These are phyloP conservation scores for Hydropsyche tenuis DNA, from an alignment of 1,140 invertebrate species.

Conservation along the genomic window DNA sequence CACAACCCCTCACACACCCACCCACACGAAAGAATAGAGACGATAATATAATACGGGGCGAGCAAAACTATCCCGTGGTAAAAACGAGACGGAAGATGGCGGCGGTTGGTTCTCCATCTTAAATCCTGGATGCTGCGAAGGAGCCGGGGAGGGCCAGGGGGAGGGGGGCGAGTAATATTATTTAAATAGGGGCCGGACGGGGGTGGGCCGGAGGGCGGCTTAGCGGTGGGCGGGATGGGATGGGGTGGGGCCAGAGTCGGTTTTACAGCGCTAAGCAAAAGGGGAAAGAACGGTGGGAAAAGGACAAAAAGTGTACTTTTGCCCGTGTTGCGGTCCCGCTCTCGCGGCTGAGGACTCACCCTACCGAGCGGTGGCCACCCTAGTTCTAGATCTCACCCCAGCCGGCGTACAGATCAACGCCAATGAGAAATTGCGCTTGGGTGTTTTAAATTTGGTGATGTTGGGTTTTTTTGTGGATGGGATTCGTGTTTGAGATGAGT, in stretches of 20 bases:
- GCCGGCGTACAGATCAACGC: not conserved
- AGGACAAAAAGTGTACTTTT: constrained; percentile 49
- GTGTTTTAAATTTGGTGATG: too few relatives aligned
- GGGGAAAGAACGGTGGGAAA: constrained; percentile 42
- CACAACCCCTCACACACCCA: not conserved
- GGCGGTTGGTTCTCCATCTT: constrained; percentile 46
- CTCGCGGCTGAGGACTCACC: constrained; percentile 26
- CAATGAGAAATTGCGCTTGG: not conserved
- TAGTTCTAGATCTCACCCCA: not conserved
- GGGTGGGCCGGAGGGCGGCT: not conserved
- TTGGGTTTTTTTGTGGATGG: too few relatives aligned
- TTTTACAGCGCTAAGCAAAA: constrained; percentile 41
- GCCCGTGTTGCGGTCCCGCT: constrained; percentile 47
- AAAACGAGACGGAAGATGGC: constrained; percentile 47
- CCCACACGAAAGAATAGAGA: not conserved
- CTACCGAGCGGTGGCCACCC: not conserved
- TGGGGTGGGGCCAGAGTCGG: constrained; percentile 20
- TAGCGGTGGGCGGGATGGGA: constrained; percentile 20
- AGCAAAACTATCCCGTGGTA: constrained; percentile 35
- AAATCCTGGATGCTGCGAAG: constrained; percentile 37
- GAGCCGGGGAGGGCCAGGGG: not conserved
- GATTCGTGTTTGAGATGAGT: too few relatives aligned
- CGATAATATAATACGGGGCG: not conserved
- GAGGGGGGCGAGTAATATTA: constrained; percentile 44
- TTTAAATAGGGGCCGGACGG: constrained; percentile 42